Conservation (phyloP, 2,888 invertebrate genomes). For the Drosophila nr. medialis region DNA sequence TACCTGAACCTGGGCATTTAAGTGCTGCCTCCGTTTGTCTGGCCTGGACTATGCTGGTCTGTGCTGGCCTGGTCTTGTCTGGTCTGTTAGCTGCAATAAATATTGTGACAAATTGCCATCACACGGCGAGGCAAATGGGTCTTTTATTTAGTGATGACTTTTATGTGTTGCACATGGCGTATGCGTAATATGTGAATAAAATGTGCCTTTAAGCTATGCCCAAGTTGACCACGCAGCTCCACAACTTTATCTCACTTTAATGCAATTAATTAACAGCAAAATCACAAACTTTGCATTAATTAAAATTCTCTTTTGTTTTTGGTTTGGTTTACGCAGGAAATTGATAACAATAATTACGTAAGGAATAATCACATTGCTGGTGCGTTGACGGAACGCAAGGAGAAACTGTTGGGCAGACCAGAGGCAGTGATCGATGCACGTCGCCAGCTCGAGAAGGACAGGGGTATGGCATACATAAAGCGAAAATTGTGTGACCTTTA, state of each 20-base stretch:
- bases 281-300: constrained; percentile 31
- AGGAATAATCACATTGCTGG: constrained; percentile 81
- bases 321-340: constrained; percentile 59
- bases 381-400: constrained; percentile 78
- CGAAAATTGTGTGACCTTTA: background rate
- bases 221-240: constrained; percentile 14
- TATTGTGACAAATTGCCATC: constrained; percentile 78
- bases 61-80: background rate
- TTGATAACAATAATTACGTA: constrained; percentile 75
- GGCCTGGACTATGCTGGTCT: background rate
- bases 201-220: constrained; percentile 1
- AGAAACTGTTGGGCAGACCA: constrained; percentile 79
- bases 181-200: constrained; percentile 53
- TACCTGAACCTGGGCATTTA: constrained; percentile 68
- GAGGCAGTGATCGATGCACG: constrained; percentile 79
- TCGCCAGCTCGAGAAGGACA: constrained; percentile 63
- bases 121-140: constrained; percentile 58
- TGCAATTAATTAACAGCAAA: constrained; percentile 51
- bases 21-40: background rate
- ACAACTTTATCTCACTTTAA: constrained; percentile 29
- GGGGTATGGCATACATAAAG: constrained; percentile 19
- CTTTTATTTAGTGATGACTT: constrained; percentile 70
- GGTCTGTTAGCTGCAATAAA: constrained; percentile 57
- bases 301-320: constrained; percentile 15
- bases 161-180: constrained; percentile 66